Conservation (phyloP, 53 echinoderm and acorn worm species). For the Echinometra lucunter region DNA sequence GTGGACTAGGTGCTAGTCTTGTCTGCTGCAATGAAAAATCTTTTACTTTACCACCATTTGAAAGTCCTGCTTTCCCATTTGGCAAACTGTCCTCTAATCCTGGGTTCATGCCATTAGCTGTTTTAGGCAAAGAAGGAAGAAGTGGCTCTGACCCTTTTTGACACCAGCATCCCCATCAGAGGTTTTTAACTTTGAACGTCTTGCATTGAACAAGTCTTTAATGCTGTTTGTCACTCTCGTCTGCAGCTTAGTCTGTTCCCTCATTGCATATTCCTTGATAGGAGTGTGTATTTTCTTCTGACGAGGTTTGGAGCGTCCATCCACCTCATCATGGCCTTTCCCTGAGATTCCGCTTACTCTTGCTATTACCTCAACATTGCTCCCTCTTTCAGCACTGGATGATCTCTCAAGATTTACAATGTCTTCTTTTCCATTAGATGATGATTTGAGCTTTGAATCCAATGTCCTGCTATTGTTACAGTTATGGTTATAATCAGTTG, state of each 20-base stretch:
- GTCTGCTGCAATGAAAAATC: not conserved
- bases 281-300: conserved; percentile 52
- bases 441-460: not conserved
- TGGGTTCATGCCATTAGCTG: not conserved
- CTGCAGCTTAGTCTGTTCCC: conserved; percentile 64
- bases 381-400: not conserved
- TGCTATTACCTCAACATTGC: not conserved
- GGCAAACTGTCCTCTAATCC: not conserved
- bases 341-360: not conserved
- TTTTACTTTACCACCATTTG: not conserved
- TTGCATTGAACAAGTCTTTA: conserved; percentile 60
- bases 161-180: conserved; percentile 4
- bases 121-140: conserved; percentile 47
- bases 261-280: conserved; percentile 62
- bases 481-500: conserved; percentile 60
- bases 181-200: conserved; percentile 36
- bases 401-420: not conserved
- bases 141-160: conserved; percentile 37
- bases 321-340: conserved; percentile 48
- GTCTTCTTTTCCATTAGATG: not conserved
- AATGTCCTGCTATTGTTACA: conserved; percentile 40
- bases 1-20: not conserved
- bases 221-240: conserved; percentile 56
- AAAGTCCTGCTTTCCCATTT: not conserved
- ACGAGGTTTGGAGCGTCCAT: not conserved